Percentiles rank a stretch among this genome's conserved stretches.
These are phyloP conservation scores for Ceramica pisi DNA, from an alignment of 2,888 invertebrate genomes.

Conservation along the genomic window DNA sequence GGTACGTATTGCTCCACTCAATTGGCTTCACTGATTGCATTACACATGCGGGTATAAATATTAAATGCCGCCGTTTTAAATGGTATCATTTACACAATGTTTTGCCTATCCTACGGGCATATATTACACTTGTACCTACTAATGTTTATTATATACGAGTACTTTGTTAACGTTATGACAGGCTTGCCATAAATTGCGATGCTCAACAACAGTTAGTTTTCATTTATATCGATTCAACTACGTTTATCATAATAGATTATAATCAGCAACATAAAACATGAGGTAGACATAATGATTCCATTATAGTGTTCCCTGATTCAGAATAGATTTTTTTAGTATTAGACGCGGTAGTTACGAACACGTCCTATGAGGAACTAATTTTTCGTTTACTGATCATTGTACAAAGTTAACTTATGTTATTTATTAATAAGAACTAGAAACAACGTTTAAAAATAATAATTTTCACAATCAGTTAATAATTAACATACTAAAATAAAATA, in stretches of 20 bases:
- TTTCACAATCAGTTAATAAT: too few species aligned
- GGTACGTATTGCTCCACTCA: neutral
- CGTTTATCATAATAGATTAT: constrained; percentile 27
- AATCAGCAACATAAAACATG: constrained; percentile 18
- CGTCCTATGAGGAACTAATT: too few species aligned
- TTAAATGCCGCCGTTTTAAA: neutral
- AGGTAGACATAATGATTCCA: neutral
- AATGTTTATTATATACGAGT: constrained; percentile 40
- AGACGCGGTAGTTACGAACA: too few species aligned
- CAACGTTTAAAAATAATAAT: too few species aligned
- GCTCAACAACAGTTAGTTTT: constrained; percentile 29
- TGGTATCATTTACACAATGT: neutral
- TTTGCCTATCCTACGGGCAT: constrained; percentile 1
- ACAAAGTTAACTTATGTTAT: too few species aligned
- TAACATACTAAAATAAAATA: neutral
- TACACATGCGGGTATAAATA: neutral
- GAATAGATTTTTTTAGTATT: neutral
- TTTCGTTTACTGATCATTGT: too few species aligned
- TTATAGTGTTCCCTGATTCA: neutral
- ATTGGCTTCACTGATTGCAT: neutral
- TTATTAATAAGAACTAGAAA: too few species aligned
- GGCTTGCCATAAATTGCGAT: constrained; percentile 23
- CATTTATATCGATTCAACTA: constrained; percentile 20
- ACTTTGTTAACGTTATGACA: constrained; percentile 38
- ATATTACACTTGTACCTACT: constrained; percentile 27